Evolutionary conservation across 2,797 vertebrate genomes (phyloP).

Genomic region (Malurus splendens): DNA sequence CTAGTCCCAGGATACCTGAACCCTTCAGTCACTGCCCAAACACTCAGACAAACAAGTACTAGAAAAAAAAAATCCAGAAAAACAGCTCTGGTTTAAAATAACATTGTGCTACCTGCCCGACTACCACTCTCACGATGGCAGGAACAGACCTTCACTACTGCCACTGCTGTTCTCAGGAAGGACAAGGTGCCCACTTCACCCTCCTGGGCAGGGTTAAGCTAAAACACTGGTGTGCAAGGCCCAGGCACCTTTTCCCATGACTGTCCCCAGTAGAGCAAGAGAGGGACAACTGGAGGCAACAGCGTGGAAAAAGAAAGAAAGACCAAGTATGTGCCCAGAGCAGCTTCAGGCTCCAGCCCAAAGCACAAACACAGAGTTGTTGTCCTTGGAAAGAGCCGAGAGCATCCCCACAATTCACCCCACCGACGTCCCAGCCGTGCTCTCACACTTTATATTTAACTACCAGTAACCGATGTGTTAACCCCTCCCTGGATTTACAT

Average conservation of each 20-base stretch:
- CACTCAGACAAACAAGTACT: background rate
- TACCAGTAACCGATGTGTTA: fast-evolving
- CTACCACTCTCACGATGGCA: fast-evolving
- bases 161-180: background rate
- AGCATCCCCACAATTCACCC: background rate
- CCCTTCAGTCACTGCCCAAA: background rate
- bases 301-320: background rate
- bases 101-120: background rate
- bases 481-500: background rate
- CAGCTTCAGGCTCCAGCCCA: fast-evolving
- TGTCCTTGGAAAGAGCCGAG: background rate
- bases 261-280: background rate
- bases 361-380: background rate
- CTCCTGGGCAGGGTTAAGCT: background rate
- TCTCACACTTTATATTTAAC: background rate
- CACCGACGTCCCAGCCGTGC: background rate
- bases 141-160: background rate
- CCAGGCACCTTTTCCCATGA: background rate
- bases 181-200: background rate
- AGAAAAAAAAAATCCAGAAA: background rate
- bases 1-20: background rate
- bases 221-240: fast-evolving
- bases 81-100: background rate
- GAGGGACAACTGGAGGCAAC: background rate
- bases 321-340: background rate